Conservation (phyloP, 2,888 invertebrate species). For the Melanchra persicariae region DNA sequence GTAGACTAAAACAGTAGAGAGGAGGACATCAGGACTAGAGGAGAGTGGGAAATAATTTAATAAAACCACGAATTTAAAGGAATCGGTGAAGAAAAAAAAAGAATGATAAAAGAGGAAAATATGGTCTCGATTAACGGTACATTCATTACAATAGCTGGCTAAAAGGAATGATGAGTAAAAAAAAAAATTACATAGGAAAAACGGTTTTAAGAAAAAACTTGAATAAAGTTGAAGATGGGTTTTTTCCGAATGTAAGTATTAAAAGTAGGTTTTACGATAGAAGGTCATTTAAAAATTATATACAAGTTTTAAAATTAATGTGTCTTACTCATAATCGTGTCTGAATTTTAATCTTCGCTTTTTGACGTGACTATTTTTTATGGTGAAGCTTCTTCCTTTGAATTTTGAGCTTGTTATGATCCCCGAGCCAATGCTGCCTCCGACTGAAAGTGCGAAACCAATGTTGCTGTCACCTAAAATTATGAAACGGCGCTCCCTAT, state of each 20-base stretch:
- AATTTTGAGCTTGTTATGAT: slow-evolving; percentile 45
- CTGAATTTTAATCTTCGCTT: slow-evolving; percentile 31
- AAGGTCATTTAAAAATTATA: neutral
- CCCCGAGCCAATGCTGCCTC: slow-evolving; percentile 48
- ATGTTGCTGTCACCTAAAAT: slow-evolving; percentile 44
- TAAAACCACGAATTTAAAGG: no score
- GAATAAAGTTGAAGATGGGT: neutral
- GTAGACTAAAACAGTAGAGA: neutral
- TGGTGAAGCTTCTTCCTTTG: slow-evolving; percentile 38
- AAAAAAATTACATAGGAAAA: neutral
- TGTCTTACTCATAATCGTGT: slow-evolving; percentile 38
- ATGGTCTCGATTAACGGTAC: neutral
- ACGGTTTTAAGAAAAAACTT: neutral
- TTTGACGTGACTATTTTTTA: slow-evolving; percentile 23
- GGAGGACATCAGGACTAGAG: no score
- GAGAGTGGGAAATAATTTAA: neutral
- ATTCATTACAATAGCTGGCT: neutral
- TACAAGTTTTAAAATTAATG: neutral
- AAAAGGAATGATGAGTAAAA: neutral
- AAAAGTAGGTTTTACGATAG: neutral
- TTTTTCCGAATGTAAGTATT: neutral
- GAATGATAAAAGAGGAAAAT: neutral
- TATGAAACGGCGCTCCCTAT: slow-evolving; percentile 45
- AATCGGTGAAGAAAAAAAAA: neutral
- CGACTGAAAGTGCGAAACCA: slow-evolving; percentile 38